These are phyloP conservation scores for Drosophila setosimentum DNA, from an alignment of 2,888 invertebrate species.

Conservation along the genomic window DNA sequence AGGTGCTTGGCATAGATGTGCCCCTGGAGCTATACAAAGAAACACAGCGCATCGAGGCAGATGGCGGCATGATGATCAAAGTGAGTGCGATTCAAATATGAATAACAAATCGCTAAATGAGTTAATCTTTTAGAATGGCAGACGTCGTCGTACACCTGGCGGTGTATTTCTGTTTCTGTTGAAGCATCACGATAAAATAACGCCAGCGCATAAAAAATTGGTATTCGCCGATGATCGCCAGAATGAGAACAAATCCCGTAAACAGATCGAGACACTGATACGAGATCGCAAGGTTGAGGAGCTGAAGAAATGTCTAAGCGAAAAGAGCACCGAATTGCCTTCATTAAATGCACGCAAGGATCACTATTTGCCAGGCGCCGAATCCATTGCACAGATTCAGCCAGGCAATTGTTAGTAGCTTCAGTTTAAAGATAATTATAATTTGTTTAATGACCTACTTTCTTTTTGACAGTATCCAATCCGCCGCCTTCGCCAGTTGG, in stretches of 20 bases:
- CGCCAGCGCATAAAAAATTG: conserved; percentile 88
- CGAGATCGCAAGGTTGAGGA: conserved; percentile 89
- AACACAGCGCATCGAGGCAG: conserved; percentile 92
- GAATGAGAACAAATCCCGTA: conserved; percentile 86
- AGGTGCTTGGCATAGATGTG: conserved; percentile 90
- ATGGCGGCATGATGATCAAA: conserved; percentile 94
- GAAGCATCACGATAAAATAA: conserved; percentile 89
- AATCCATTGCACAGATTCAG: conserved; percentile 75
- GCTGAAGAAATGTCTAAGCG: conserved; percentile 87
- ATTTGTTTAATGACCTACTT: background rate
- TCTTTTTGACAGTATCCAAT: conserved; percentile 86
- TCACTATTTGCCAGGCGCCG: conserved; percentile 69
- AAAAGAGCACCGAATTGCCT: conserved; percentile 82
- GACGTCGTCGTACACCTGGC: conserved; percentile 93
- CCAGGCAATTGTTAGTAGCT: conserved; percentile 73
- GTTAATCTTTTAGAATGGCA: conserved; percentile 87
- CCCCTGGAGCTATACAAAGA: conserved; percentile 91
- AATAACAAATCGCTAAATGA: background rate
- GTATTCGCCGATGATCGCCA: conserved; percentile 90
- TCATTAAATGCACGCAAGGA: conserved; percentile 80
- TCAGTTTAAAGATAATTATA: background rate
- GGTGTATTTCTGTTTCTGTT: conserved; percentile 94
- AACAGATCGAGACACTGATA: conserved; percentile 87
- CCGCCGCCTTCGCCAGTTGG: conserved; percentile 93
- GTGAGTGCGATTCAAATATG: conserved; percentile 83